Conservation (phyloP, 1,140 invertebrate species). For the Cephus cinctus region DNA sequence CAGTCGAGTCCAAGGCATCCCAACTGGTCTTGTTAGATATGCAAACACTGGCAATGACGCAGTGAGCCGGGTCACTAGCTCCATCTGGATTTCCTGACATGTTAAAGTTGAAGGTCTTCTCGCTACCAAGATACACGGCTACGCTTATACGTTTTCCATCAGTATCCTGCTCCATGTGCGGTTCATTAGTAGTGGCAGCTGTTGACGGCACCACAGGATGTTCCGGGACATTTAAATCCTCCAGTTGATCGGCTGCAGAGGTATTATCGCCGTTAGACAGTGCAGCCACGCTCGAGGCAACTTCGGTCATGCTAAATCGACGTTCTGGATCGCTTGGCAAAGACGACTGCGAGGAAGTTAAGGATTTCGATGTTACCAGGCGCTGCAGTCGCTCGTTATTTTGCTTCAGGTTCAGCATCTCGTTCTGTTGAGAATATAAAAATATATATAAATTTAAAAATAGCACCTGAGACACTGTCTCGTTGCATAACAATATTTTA, state of each 20-base stretch:
- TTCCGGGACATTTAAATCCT: constrained; percentile 55
- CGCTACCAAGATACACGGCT: constrained; percentile 79
- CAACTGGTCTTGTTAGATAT: constrained; percentile 93
- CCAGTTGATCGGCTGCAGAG: constrained; percentile 50
- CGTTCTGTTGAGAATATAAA: constrained; percentile 68
- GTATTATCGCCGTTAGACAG: constrained; percentile 47
- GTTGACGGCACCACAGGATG: constrained; percentile 52
- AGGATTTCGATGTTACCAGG: constrained; percentile 77
- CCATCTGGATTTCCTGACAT: constrained; percentile 46
- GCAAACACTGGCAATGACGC: constrained; percentile 81
- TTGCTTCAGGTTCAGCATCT: constrained; percentile 94
- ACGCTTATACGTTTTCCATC: constrained; percentile 85
- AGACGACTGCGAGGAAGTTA: constrained; percentile 78
- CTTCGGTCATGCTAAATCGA: constrained; percentile 62
- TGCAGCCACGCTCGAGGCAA: constrained; percentile 47
- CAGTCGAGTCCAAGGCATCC: constrained; percentile 89
- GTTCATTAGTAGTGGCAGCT: constrained; percentile 60
- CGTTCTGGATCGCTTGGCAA: constrained; percentile 61
- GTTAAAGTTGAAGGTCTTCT: constrained; percentile 69
- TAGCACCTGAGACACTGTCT: too few relatives aligned
- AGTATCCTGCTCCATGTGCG: constrained; percentile 64
- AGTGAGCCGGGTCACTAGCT: constrained; percentile 61
- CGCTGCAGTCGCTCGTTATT: constrained; percentile 94
- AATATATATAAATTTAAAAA: not conserved
- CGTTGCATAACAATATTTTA: constrained; percentile 20